These are phyloP conservation scores for Lepisosteus oculatus DNA, from an alignment of 2,113 vertebrate genomes.

Conservation along the genomic window DNA sequence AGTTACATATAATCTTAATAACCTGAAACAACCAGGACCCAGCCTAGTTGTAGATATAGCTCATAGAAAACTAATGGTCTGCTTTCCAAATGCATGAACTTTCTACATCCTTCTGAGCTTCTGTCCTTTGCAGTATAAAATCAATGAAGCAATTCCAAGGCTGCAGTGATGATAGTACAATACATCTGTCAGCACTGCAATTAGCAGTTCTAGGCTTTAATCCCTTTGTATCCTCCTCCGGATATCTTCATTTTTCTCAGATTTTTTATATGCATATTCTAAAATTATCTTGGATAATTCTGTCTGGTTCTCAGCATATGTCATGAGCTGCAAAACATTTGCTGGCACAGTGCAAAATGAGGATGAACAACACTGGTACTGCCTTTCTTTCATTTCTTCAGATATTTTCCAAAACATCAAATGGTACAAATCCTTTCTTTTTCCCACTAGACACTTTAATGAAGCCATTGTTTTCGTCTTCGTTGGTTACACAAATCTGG, in stretches of 20 bases:
- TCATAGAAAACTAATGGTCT: too few relatives aligned
- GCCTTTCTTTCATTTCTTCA: slow-evolving; percentile 56
- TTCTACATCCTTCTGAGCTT: too few relatives aligned
- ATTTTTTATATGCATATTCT: not conserved
- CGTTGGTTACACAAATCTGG: slow-evolving; percentile 88
- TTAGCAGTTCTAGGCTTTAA: not conserved
- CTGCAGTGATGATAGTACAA: too few relatives aligned
- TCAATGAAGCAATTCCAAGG: too few relatives aligned
- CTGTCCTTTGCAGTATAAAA: too few relatives aligned
- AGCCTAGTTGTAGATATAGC: too few relatives aligned
- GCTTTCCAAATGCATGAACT: too few relatives aligned
- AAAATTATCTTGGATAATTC: not conserved
- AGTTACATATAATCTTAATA: too few relatives aligned
- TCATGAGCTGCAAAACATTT: too few relatives aligned
- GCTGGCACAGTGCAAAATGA: not conserved
- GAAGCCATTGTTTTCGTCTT: slow-evolving; percentile 82
- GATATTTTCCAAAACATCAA: slow-evolving; percentile 84
- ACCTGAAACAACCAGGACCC: too few relatives aligned
- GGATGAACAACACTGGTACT: not conserved
- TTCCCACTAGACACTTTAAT: slow-evolving; percentile 88
- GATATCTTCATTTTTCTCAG: not conserved
- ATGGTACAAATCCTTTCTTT: slow-evolving; percentile 88
- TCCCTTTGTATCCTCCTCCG: not conserved
- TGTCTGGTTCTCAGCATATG: not conserved
- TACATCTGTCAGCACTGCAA: too few relatives aligned